Conservation (phyloP, 2,888 invertebrate genomes). For the Lepidochitona cinerea region DNA sequence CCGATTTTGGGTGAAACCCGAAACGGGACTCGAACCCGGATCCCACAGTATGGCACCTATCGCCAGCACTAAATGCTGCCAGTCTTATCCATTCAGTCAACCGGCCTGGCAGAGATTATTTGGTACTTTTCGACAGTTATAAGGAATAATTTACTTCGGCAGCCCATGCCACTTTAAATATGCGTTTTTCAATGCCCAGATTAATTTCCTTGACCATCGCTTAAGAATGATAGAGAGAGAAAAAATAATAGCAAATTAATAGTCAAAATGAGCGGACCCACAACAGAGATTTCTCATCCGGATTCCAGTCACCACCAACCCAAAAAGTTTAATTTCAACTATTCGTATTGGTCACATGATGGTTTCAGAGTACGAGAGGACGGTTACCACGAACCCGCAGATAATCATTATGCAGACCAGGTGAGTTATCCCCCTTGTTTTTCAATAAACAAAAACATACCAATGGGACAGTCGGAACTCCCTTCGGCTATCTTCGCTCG, state of each 20-base stretch:
- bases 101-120: neutral
- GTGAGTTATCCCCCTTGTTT: no score
- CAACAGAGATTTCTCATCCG: conserved; percentile 15
- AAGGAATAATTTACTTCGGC: neutral
- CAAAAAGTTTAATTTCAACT: conserved; percentile 28
- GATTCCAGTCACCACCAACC: neutral
- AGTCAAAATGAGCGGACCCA: conserved; percentile 12
- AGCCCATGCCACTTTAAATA: no score
- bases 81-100: no score
- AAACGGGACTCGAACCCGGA: no score
- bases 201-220: neutral
- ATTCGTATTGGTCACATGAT: conserved; percentile 37
- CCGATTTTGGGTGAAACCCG: no score
- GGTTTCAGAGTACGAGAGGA: conserved; percentile 19
- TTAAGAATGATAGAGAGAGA: neutral
- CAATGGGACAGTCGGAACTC: no score
- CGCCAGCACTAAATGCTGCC: no score
- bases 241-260: neutral
- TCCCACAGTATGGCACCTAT: no score
- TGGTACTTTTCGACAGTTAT: neutral
- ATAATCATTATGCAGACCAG: conserved; percentile 29
- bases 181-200: no score
- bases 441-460: no score
- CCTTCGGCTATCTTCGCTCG: no score
- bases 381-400: conserved; percentile 19